A percentile compares a stretch with the other conserved stretches of the same genome.
phyloP scores from a whole-genome alignment of 1,140 invertebrate species.

The Neocloeon triangulifer region DNA sequence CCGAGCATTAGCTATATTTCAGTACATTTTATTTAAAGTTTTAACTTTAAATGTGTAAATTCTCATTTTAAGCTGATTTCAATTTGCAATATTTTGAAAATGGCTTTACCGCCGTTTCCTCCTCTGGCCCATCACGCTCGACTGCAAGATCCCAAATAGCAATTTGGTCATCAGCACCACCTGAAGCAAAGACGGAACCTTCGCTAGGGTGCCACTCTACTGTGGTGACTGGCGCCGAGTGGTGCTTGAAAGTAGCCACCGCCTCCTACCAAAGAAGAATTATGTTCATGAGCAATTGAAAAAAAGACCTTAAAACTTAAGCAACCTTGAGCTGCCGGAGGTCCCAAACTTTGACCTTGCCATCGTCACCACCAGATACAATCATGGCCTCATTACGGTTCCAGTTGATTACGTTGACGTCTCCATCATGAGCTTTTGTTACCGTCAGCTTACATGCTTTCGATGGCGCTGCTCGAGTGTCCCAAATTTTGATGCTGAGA shows the following conservation, averaged over 20 bases:
- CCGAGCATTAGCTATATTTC: too few relatives aligned
- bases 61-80: too few relatives aligned
- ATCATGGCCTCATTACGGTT: constrained; percentile 79
- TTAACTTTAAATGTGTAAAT: too few relatives aligned
- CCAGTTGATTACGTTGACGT: constrained; percentile 98
- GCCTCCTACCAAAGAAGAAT: constrained; percentile 25
- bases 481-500: constrained; percentile 65
- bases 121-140: constrained; percentile 52
- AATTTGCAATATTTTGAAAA: too few relatives aligned
- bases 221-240: constrained; percentile 76
- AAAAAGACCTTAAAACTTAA: too few relatives aligned
- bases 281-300: too few relatives aligned
- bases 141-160: constrained; percentile 91
- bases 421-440: constrained; percentile 64
- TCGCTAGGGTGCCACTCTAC: constrained; percentile 94
- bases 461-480: constrained; percentile 55
- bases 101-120: constrained; percentile 13
- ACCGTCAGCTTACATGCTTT: constrained; percentile 86
- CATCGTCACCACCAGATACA: constrained; percentile 89
- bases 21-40: too few relatives aligned
- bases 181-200: constrained; percentile 75
- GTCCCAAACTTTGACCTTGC: constrained; percentile 86
- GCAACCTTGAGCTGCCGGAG: constrained; percentile 54
- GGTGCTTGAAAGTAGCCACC: constrained; percentile 85
- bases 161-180: constrained; percentile 89